Percentiles rank a stretch among this genome's conserved stretches.
Conservation (phyloP, 2,888 invertebrate species). For the Busseola fusca region DNA sequence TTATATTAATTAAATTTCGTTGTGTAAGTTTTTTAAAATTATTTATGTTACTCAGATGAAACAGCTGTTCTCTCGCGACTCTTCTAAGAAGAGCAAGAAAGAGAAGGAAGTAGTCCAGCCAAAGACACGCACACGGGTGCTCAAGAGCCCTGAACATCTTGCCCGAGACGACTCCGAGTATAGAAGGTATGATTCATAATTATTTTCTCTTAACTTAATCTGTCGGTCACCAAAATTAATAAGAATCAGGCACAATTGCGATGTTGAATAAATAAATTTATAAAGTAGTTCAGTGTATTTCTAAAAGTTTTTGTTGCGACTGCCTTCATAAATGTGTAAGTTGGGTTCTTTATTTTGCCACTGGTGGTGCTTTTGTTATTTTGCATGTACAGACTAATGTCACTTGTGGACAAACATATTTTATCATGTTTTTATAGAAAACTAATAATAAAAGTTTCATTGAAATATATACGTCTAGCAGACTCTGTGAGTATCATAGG, state of each 20-base stretch:
- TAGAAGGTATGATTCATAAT: slow-evolving; percentile 69
- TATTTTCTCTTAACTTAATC: neutral
- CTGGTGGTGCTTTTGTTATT: no score
- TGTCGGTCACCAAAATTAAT: neutral
- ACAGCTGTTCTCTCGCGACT: slow-evolving; percentile 92
- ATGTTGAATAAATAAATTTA: neutral
- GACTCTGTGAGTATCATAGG: neutral
- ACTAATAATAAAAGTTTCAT: no score
- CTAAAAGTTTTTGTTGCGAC: no score
- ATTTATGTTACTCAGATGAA: slow-evolving; percentile 87
- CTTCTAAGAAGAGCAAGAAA: slow-evolving; percentile 91
- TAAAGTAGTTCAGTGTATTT: no score
- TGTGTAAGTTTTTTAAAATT: neutral
- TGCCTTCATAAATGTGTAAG: no score
- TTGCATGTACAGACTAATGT: no score
- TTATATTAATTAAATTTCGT: neutral
- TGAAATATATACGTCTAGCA: neutral
- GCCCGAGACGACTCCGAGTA: slow-evolving; percentile 84
- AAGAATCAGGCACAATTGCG: no score
- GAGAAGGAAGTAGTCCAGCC: slow-evolving; percentile 89
- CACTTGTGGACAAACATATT: no score
- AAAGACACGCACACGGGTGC: slow-evolving; percentile 87
- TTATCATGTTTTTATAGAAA: no score
- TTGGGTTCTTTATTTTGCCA: no score
- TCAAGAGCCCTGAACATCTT: slow-evolving; percentile 89